phyloP scores from a whole-genome alignment of 2,888 invertebrate species.

The Noctua janthe region DNA sequence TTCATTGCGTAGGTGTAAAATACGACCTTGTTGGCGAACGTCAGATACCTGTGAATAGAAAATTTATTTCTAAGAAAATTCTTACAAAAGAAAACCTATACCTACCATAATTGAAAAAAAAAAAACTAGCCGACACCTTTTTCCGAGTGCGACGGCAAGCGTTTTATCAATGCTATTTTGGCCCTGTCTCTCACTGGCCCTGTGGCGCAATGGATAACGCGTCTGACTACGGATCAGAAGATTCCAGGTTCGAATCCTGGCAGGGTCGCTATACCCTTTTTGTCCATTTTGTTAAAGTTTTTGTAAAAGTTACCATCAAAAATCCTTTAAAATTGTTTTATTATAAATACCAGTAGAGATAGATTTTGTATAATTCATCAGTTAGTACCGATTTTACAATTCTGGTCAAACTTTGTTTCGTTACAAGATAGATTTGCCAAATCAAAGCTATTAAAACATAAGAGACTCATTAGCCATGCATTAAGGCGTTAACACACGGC shows the following conservation, averaged over 20 bases:
- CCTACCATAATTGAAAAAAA: background rate
- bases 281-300: constrained; percentile 53
- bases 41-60: constrained; percentile 39
- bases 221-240: constrained; percentile 94
- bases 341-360: background rate
- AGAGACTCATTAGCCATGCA: constrained; percentile 56
- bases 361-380: background rate
- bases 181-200: constrained; percentile 75
- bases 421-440: constrained; percentile 11
- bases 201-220: constrained; percentile 93
- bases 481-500: constrained; percentile 51
- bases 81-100: background rate
- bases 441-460: constrained; percentile 20
- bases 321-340: background rate
- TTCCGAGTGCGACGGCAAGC: background rate
- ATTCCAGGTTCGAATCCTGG: constrained; percentile 93
- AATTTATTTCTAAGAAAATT: constrained; percentile 10
- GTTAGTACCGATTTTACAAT: background rate
- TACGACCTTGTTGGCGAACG: constrained; percentile 40
- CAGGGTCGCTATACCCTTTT: constrained; percentile 84
- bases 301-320: background rate
- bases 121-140: background rate
- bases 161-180: constrained; percentile 66
- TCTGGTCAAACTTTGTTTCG: background rate
- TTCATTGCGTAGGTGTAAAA: constrained; percentile 67